phyloP scores from a whole-genome alignment of 2,888 invertebrate species.

The Colostygia pectinataria region DNA sequence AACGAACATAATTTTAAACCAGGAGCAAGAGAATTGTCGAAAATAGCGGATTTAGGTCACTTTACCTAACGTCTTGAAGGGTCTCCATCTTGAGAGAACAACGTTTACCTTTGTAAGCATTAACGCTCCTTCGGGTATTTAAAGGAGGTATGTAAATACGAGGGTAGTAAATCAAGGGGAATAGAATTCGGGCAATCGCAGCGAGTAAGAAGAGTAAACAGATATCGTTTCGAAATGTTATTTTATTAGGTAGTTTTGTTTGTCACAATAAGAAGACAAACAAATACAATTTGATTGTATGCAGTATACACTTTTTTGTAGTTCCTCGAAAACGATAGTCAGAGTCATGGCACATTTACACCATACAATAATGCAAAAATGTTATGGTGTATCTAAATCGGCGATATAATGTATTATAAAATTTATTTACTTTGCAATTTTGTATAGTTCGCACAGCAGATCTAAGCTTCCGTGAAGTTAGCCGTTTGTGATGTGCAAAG shows the following conservation, averaged over 20 bases:
- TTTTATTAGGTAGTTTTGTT: slow-evolving; percentile 20
- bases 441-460: too few species aligned
- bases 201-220: slow-evolving; percentile 17
- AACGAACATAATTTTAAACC: slow-evolving; percentile 19
- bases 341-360: too few species aligned
- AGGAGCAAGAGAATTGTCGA: slow-evolving; percentile 46
- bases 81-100: slow-evolving; percentile 46
- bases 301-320: too few species aligned
- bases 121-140: slow-evolving; percentile 37
- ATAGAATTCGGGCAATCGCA: slow-evolving; percentile 26
- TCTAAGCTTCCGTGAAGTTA: too few species aligned
- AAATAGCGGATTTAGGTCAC: slow-evolving; percentile 55
- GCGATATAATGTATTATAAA: too few species aligned
- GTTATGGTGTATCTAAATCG: too few species aligned
- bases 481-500: too few species aligned
- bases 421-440: too few species aligned
- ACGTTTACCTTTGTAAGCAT: slow-evolving; percentile 45
- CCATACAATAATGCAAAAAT: too few species aligned
- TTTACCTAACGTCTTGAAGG: slow-evolving; percentile 44
- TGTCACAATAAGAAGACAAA: not conserved
- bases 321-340: too few species aligned
- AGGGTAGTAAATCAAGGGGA: slow-evolving; percentile 32
- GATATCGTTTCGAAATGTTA: slow-evolving; percentile 12
- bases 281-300: too few species aligned
- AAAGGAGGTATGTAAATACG: slow-evolving; percentile 37